Evolutionary conservation across 2,113 vertebrate species (phyloP).

Genomic region (Falco punctatus): DNA sequence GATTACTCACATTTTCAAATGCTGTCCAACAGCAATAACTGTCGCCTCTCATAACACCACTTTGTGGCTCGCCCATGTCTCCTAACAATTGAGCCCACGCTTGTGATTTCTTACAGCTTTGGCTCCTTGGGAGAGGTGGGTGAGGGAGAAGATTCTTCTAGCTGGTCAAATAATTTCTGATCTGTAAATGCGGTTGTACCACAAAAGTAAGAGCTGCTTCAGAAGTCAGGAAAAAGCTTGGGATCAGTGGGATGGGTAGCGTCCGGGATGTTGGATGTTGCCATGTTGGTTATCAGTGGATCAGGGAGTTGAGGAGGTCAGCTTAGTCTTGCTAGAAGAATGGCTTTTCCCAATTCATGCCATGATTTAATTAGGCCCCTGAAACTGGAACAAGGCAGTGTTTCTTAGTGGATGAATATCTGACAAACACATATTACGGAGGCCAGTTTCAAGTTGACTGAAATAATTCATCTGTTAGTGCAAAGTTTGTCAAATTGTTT

Average conservation of each 20-base stretch:
- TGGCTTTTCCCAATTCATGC: not conserved
- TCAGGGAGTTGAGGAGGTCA: not conserved
- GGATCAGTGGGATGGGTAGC: not conserved
- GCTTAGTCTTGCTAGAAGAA: not conserved
- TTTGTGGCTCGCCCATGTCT: not conserved
- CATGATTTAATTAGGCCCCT: not conserved
- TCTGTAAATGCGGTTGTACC: not conserved
- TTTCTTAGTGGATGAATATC: not conserved
- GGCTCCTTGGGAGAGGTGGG: not conserved
- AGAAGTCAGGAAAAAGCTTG: not conserved
- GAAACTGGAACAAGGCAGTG: not conserved
- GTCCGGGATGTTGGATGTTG: not conserved
- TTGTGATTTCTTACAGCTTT: not conserved
- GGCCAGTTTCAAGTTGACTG: not conserved
- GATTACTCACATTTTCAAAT: conserved; percentile 66
- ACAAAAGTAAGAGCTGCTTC: not conserved
- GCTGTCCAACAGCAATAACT: conserved; percentile 14
- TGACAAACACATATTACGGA: not conserved
- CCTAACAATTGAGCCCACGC: not conserved
- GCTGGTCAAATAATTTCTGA: not conserved
- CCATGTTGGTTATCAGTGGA: not conserved
- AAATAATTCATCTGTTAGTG: not conserved
- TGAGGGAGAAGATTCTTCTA: not conserved
- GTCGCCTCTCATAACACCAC: not conserved
- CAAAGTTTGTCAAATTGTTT: not conserved